Evolutionary conservation across 1,140 invertebrate species (phyloP).

Genomic region (Drosophila grimshawi): DNA sequence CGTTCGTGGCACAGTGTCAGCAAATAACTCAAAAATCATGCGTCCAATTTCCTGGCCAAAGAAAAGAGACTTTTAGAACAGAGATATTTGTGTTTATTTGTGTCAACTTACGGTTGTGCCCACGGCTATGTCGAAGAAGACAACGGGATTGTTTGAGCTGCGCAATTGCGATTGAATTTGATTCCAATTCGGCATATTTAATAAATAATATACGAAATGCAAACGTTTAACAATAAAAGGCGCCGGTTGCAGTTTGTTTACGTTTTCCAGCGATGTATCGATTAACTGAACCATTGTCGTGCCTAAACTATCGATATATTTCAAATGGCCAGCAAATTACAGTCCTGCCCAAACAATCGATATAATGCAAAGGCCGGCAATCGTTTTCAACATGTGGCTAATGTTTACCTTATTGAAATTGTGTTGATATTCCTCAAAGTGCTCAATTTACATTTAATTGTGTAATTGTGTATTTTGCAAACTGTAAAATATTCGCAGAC

Average conservation of each 20-base stretch:
- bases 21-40: slow-evolving; percentile 98
- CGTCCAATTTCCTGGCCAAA: slow-evolving; percentile 91
- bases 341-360: slow-evolving; percentile 29
- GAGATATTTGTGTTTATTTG: too few relatives aligned
- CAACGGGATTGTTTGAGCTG: slow-evolving; percentile 97
- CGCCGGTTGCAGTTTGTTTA: slow-evolving; percentile 63
- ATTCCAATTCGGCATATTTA: slow-evolving; percentile 93
- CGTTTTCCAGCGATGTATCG: slow-evolving; percentile 45
- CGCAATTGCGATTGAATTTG: slow-evolving; percentile 96
- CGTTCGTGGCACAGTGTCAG: slow-evolving; percentile 98
- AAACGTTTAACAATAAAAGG: slow-evolving; percentile 40
- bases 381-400: slow-evolving; percentile 15
- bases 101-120: slow-evolving; percentile 90
- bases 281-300: neutral
- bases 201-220: slow-evolving; percentile 17
- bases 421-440: slow-evolving; percentile 14
- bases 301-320: slow-evolving; percentile 40
- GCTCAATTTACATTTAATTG: neutral
- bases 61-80: neutral
- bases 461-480: neutral
- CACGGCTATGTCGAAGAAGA: slow-evolving; percentile 98
- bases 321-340: too few relatives aligned
- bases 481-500: too few relatives aligned
- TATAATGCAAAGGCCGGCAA: slow-evolving; percentile 20
- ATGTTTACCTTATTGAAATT: neutral